Conservation (phyloP, 2,888 invertebrate species). For the Tolmerus cingulatus region DNA sequence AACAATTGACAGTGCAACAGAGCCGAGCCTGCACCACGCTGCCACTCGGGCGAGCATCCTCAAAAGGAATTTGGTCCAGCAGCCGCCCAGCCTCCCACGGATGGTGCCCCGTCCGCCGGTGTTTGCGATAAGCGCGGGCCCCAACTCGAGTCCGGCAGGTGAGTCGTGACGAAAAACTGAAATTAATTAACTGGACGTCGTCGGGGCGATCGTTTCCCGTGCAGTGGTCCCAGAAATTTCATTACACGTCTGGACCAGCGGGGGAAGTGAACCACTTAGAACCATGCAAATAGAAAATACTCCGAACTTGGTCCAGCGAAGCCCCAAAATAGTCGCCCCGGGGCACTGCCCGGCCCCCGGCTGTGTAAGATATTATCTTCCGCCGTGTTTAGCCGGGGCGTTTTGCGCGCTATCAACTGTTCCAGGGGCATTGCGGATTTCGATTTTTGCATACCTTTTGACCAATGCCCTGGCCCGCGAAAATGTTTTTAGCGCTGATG, state of each 20-base stretch:
- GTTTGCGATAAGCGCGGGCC: background rate
- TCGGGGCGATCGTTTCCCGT: background rate
- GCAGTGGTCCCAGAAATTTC: background rate
- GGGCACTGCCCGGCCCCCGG: background rate
- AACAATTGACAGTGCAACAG: slow-evolving; percentile 6
- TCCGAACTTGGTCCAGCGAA: background rate
- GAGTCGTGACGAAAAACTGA: slow-evolving; percentile 26
- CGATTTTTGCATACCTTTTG: background rate
- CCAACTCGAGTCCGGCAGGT: background rate
- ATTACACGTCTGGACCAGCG: background rate
- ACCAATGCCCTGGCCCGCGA: background rate
- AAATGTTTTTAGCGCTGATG: background rate
- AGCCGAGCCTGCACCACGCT: background rate
- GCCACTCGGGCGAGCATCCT: background rate
- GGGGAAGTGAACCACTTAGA: background rate
- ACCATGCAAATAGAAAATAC: background rate
- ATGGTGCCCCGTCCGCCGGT: background rate
- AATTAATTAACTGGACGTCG: slow-evolving; percentile 24
- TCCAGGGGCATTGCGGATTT: background rate
- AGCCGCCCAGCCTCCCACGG: background rate
- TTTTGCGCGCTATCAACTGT: background rate
- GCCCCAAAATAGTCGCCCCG: background rate
- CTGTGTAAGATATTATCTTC: background rate
- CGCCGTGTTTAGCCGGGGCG: background rate
- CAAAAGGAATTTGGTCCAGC: background rate